These are phyloP conservation scores for Rhynchopsitta pachyrhyncha DNA, from an alignment of 2,113 vertebrate genomes.

Conservation along the genomic window DNA sequence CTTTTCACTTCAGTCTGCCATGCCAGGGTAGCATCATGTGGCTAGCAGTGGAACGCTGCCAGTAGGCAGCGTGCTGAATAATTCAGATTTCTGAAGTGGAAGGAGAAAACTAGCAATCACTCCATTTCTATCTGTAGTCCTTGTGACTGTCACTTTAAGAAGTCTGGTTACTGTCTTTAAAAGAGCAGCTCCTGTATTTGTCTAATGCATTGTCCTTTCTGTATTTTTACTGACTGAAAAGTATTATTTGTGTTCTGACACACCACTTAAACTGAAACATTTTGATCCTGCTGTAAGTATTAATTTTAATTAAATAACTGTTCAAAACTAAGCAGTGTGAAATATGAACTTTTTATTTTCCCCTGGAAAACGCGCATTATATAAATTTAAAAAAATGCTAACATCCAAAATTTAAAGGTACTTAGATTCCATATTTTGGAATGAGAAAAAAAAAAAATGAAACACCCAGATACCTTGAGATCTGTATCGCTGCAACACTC, in stretches of 20 bases:
- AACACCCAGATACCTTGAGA: background rate
- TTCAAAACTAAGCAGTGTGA: background rate
- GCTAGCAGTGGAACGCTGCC: background rate
- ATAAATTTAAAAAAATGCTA: background rate
- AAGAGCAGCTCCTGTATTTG: background rate
- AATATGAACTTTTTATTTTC: background rate
- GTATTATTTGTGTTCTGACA: background rate
- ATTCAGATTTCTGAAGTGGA: background rate
- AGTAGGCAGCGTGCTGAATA: background rate
- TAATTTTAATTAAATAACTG: background rate
- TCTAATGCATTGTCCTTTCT: background rate
- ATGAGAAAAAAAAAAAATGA: background rate
- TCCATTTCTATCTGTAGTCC: background rate
- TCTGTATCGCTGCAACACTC: background rate
- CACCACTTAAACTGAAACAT: background rate
- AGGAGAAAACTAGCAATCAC: background rate
- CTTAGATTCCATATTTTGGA: background rate
- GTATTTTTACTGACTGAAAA: background rate
- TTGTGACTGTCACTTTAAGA: background rate
- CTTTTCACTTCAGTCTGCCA: background rate
- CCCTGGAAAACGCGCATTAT: background rate
- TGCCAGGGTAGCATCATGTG: background rate
- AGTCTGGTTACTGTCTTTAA: background rate
- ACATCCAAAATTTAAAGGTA: background rate
- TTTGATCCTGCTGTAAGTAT: background rate